Evolutionary conservation across 2,113 vertebrate genomes (phyloP).

Genomic region (Eulacestoma nigropectus): DNA sequence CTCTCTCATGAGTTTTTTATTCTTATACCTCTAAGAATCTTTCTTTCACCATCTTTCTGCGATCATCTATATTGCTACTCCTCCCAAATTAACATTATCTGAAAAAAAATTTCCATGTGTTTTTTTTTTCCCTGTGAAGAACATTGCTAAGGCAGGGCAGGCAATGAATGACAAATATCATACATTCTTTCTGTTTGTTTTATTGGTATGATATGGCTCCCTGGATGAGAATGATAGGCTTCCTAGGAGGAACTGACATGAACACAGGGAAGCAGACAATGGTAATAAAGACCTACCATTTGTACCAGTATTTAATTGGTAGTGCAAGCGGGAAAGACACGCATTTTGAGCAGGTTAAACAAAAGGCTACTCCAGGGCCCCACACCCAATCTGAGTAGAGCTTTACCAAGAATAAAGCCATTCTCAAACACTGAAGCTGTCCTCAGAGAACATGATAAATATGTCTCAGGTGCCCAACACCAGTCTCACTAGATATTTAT

Average conservation of each 20-base stretch:
- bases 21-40: background rate
- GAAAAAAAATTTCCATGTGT: background rate
- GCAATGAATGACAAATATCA: background rate
- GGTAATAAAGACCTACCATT: background rate
- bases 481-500: background rate
- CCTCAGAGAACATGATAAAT: background rate
- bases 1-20: background rate
- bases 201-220: background rate
- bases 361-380: background rate
- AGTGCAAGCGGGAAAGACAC: background rate
- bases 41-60: background rate
- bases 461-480: background rate
- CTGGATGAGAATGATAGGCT: background rate
- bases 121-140: background rate
- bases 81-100: background rate
- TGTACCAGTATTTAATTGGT: background rate
- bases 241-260: background rate
- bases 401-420: background rate
- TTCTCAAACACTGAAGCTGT: background rate
- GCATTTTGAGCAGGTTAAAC: background rate
- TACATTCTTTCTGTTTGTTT: background rate
- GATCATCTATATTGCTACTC: background rate
- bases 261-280: background rate
- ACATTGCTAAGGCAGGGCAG: background rate
- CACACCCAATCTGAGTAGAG: background rate